Percentiles rank a stretch among this genome's conserved stretches.
phyloP scores from a whole-genome alignment of 2,888 invertebrate genomes.

The Anorthoa munda region DNA sequence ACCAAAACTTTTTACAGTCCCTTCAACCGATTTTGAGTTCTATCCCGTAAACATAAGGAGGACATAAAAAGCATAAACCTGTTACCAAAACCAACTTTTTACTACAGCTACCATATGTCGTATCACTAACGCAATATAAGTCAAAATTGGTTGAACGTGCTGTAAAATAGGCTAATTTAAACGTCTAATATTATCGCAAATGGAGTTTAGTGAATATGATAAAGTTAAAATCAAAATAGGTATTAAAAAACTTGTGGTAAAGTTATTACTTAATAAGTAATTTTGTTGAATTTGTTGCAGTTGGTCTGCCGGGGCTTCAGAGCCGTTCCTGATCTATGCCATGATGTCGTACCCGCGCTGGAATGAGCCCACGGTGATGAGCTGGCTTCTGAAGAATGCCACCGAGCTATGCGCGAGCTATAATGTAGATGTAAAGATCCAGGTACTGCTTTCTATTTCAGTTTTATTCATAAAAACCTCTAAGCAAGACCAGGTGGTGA shows the following conservation, averaged over 20 bases:
- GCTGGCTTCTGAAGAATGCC: conserved; percentile 74
- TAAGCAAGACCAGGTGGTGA: not conserved
- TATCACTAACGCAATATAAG: no score
- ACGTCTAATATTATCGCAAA: no score
- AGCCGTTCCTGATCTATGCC: conserved; percentile 72
- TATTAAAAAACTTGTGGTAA: not conserved
- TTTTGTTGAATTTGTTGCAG: conserved; percentile 62
- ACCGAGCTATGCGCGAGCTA: conserved; percentile 61
- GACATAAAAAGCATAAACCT: no score
- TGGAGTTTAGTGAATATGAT: no score
- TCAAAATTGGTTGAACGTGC: no score
- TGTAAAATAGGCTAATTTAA: no score
- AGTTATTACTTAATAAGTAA: not conserved
- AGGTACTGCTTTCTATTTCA: conserved; percentile 57
- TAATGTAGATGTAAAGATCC: conserved; percentile 41
- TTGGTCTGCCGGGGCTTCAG: conserved; percentile 59
- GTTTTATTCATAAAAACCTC: not conserved
- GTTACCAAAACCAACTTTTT: no score
- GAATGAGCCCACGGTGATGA: conserved; percentile 73
- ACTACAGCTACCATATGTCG: no score
- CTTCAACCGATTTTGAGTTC: no score
- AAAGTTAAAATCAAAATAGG: not conserved
- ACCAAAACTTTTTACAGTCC: no score
- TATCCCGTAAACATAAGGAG: no score
- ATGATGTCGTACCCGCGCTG: conserved; percentile 73